Evolutionary conservation across 2,797 vertebrate species (phyloP).

Genomic region (Smutsia gigantea): DNA sequence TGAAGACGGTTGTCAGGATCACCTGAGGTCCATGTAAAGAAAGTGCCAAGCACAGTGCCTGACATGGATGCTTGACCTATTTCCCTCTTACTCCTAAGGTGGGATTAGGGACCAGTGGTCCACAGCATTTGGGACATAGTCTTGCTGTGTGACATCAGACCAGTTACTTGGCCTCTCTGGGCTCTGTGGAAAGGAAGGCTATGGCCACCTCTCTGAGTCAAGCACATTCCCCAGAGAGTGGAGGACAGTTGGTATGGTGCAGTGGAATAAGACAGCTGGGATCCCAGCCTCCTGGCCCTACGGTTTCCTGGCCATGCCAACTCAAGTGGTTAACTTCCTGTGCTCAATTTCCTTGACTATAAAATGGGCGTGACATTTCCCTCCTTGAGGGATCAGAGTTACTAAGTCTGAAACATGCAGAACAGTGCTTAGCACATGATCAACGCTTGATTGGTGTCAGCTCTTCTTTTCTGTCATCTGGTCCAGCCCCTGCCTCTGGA

Average conservation of each 20-base stretch:
- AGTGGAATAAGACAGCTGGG: no score
- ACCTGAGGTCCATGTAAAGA: not conserved
- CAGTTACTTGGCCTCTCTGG: slow-evolving; percentile 16
- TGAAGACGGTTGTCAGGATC: not conserved
- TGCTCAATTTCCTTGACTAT: not conserved
- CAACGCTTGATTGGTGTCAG: accelerated
- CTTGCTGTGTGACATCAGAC: not conserved
- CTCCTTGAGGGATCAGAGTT: not conserved
- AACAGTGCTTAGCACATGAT: accelerated
- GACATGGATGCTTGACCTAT: accelerated
- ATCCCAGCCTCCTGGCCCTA: not conserved
- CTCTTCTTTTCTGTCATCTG: not conserved
- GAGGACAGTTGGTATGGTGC: not conserved
- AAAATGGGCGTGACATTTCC: not conserved
- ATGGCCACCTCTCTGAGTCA: not conserved
- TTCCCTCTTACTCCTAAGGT: not conserved
- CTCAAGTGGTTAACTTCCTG: not conserved
- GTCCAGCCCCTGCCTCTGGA: not conserved
- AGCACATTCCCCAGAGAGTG: accelerated
- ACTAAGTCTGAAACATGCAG: accelerated
- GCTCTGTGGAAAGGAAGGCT: not conserved
- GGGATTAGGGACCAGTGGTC: not conserved
- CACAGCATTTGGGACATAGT: not conserved
- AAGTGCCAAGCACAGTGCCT: no score
- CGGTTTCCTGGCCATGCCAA: accelerated